Evolutionary conservation across 2,888 invertebrate genomes (phyloP).

Genomic region (Apamea crenata): DNA sequence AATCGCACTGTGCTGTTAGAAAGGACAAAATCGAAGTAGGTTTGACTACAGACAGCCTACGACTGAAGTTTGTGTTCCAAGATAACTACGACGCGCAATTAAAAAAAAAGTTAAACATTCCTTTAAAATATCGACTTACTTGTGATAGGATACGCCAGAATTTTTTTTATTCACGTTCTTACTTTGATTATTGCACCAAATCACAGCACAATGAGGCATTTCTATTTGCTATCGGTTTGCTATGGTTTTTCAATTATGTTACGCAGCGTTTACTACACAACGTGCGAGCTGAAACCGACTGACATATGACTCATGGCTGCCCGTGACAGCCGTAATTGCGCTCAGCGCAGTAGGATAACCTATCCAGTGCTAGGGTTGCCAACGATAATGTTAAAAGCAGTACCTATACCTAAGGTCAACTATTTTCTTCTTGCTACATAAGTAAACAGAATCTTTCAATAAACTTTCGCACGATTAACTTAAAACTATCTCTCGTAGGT

Average conservation of each 20-base stretch:
- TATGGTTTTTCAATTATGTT: neutral
- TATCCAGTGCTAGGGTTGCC: neutral
- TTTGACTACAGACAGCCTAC: neutral
- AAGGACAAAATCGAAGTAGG: neutral
- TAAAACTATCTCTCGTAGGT: too few relatives aligned
- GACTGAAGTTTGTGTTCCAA: neutral
- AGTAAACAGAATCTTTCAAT: too few relatives aligned
- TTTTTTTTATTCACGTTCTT: slow-evolving; percentile 18
- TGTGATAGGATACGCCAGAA: slow-evolving; percentile 22
- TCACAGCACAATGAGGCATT: slow-evolving; percentile 22
- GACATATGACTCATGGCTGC: neutral
- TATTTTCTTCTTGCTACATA: too few relatives aligned
- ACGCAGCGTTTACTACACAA: neutral
- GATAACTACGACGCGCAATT: neutral
- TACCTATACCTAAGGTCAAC: too few relatives aligned
- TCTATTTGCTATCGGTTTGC: neutral
- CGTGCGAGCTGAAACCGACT: neutral
- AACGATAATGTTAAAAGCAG: neutral
- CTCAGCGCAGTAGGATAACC: neutral
- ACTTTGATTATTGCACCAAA: slow-evolving; percentile 14
- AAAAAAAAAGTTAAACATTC: neutral
- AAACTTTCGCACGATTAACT: too few relatives aligned
- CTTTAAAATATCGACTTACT: slow-evolving; percentile 14
- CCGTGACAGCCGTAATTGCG: slow-evolving; percentile 13
- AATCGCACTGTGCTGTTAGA: neutral